Percentiles rank a stretch among this genome's conserved stretches.
Evolutionary conservation across 2,888 invertebrate species (phyloP).

Genomic region (Sabatieria punctata): DNA sequence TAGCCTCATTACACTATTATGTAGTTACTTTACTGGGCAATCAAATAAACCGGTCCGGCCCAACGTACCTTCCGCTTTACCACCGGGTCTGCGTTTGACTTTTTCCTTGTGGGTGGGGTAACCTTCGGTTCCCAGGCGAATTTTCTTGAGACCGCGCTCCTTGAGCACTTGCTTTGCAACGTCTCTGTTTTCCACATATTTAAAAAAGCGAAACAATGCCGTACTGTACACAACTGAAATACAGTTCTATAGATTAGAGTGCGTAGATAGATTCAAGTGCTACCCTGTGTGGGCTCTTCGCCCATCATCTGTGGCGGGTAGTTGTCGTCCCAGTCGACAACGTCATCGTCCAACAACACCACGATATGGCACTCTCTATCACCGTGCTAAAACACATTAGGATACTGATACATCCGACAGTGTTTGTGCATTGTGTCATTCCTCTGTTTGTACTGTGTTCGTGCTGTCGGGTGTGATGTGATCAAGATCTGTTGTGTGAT

Average conservation of each 20-base stretch:
- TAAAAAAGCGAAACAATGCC: slow-evolving; percentile 90
- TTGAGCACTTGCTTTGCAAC: slow-evolving; percentile 98
- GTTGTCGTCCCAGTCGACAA: slow-evolving; percentile 93
- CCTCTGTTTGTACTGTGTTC: too few relatives aligned
- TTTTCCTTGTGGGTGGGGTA: slow-evolving; percentile 99
- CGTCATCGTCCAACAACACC: slow-evolving; percentile 83
- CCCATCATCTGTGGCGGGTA: slow-evolving; percentile 99
- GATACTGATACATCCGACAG: too few relatives aligned
- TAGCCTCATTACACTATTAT: too few relatives aligned
- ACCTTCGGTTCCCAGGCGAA: slow-evolving; percentile 87
- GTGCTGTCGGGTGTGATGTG: background rate
- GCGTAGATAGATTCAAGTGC: too few relatives aligned
- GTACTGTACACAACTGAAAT: slow-evolving; percentile 73
- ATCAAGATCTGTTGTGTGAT: too few relatives aligned
- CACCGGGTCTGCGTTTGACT: slow-evolving; percentile 81
- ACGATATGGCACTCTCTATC: slow-evolving; percentile 96
- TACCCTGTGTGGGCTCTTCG: slow-evolving; percentile 78
- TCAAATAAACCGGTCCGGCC: too few relatives aligned
- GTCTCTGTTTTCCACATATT: slow-evolving; percentile 97
- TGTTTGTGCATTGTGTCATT: too few relatives aligned
- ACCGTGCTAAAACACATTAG: slow-evolving; percentile 70
- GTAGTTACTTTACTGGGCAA: too few relatives aligned
- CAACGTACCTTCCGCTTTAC: slow-evolving; percentile 60
- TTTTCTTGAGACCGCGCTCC: slow-evolving; percentile 93
- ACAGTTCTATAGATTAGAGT: too few relatives aligned